A percentile compares a stretch with the other conserved stretches of the same genome.
phyloP scores from a whole-genome alignment of 2,113 vertebrate genomes.

The Agelaius phoeniceus region DNA sequence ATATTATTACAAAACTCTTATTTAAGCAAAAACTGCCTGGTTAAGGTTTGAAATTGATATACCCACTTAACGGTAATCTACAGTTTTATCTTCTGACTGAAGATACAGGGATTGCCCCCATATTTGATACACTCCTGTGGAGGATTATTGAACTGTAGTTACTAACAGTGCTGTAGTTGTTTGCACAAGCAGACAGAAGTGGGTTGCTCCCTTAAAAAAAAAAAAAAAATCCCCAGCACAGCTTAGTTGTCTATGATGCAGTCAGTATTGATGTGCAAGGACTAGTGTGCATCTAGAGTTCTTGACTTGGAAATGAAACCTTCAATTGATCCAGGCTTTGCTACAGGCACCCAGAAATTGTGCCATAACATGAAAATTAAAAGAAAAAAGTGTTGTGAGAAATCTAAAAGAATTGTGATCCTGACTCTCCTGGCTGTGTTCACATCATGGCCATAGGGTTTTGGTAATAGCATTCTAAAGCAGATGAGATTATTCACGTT shows the following conservation, averaged over 20 bases:
- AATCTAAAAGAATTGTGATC: background rate
- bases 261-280: background rate
- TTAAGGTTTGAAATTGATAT: background rate
- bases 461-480: conserved; percentile 12
- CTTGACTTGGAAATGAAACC: background rate
- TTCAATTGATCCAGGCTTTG: background rate
- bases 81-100: background rate
- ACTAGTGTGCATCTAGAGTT: background rate
- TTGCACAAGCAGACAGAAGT: background rate
- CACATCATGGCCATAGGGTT: background rate
- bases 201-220: background rate
- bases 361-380: background rate
- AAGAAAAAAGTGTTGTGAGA: background rate
- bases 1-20: background rate
- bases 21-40: background rate
- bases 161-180: background rate
- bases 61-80: background rate
- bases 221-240: background rate
- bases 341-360: background rate
- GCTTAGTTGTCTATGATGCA: background rate
- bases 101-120: background rate
- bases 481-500: conserved; percentile 4
- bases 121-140: background rate
- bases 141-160: background rate
- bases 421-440: background rate